Base-by-base conservation (phyloP, 2,113 vertebrate genomes). In the Myiagra hebetior region DNA sequence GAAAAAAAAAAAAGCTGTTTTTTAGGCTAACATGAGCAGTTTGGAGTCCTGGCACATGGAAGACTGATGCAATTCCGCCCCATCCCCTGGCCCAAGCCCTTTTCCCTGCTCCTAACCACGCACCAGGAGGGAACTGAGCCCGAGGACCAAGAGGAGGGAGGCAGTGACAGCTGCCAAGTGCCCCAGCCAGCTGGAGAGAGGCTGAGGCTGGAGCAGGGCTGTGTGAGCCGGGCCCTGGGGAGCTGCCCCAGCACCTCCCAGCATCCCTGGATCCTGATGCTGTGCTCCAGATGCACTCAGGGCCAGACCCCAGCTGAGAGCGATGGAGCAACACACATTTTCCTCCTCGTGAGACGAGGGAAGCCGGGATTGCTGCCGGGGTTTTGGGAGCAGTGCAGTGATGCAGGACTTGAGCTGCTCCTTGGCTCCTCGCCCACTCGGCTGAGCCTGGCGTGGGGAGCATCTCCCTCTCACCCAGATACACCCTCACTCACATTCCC, bases 311-410 rank as follows among this genome's bases (percentile, higher is more conserved):
- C 74, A 73, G 67, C 63, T 73, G 82, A 47, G 39, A 65, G 56
- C 2, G 0, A 5, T 27, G 84, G 52, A 84, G 35, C 7, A 9
- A 24, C 39, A 20, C 64, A 15, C 18, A 9, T 82, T 56, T 53
- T 11, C 37, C 59, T 49, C 64, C 6, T 7, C 1, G 0, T 33
- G 75, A 35, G 77, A 33, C 0, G 1, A 35, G 55, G 7, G 1
- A 2, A 62, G 50, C 13, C 0, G 0, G 14, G 23, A 31, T 56
- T 44, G 68, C 35, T 1, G 12, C 47, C 5, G 11, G 42, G 30
- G 2, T 35, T 49, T 35, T 1, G 1, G 60, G 59, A 47, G 65
- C n/a, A 0, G 28, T 2, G 79, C 23, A 3, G 8, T 2, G 76
- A 59, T 35, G 87, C 67, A 26, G 62, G 70, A 12, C 50, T 13